Evolutionary conservation across 2,888 invertebrate species (phyloP), one percentile per base, ranked within the genome.

Genomic region (Amaurobius ferox): DNA sequence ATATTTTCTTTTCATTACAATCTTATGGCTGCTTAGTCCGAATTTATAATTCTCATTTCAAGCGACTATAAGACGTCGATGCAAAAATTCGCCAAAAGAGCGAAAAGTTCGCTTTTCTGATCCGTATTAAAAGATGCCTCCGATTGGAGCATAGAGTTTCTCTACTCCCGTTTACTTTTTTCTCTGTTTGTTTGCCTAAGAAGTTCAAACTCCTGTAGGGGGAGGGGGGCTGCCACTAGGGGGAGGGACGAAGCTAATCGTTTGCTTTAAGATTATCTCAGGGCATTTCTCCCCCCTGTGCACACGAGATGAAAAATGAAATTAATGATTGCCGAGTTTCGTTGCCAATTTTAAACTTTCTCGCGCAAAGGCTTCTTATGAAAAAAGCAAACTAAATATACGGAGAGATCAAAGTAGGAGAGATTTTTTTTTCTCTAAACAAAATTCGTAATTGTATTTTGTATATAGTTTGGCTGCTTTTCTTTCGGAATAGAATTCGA

Each of bases 131-230:
- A 5, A 29, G 26, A 62, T 26, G 28, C 64, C 23, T 30, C 64
- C 30, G 77, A 72, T 67, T 72, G 83, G 77, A 48, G 83, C 55
- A 77, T 85, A 85, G 66, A 85, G 72, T 85, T 85, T 85, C 77
- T 67, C 66, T 55, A 64, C 48, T 40, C 40, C 44, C 71, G 77
- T 85, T 85, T 85, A 85, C 39, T 85, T 78, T 77, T 55, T 71
- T 64, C 68, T 83, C 71, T 85, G 77, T 85, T 85, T 85, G 83
- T 85, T 85, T 85, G 83, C 83, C 39, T 40, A 76, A 71, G 77
- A 55, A 77, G 71, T 85, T 77, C 71, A 85, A 55, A 71, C 71
- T 72, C 83, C 77, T 72, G 76, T 30, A 44, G 23, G 48, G 35
- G 44, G 26, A 61, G 70, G 70, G 30, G 35, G 26, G 40, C 30